Evolutionary conservation across 2,888 invertebrate genomes (phyloP), one percentile per base, ranked within the genome.

Genomic region (Rambutsinella grinnellia): DNA sequence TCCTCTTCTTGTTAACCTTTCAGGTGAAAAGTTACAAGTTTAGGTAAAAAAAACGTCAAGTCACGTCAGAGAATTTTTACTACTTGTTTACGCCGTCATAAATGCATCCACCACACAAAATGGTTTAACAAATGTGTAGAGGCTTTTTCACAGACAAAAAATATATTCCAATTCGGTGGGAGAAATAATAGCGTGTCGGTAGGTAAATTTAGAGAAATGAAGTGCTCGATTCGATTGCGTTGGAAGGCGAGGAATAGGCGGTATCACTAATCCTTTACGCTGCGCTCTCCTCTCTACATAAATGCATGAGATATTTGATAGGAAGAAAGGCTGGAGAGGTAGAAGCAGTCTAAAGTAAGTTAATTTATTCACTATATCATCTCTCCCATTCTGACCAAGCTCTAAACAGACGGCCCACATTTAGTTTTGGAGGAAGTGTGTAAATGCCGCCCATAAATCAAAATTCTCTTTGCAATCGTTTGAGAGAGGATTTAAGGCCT

Each of bases 361-460:
- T 44, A 44, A 10, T 44, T n/a, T 49, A 49, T 49, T 49, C 8
- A 6, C 13, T 10, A 44, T 13, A 44, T 6, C 6, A 13, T 44
- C 13, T 13, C 13, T 44, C 13, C 44, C 6, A 44, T 10, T 6
- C 44, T 6, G 44, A 6, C 13, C 8, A 13, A 13, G 6, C 44
- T 13, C 44, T 61, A 47, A 47, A 46, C 51, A 17, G 36, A 28
- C 28, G 24, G 26, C 46, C 28, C 47, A 24, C 15, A 58, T 24
- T 60, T 51, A 23, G 23, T 58, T 63, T 51, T 36, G 57, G 28
- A 24, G 51, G 49, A 65, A 62, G 57, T 62, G 62, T 58, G 71
- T n/a, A n/a, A 63, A 58, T 65, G 26, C 57, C 49, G 44, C 58
- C 58, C 57, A 71, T 71, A 71, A 71, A 71, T 71, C 71, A 71